Evolutionary conservation across 1,140 invertebrate genomes (phyloP).

Genomic region (Zaprionus nigranus): DNA sequence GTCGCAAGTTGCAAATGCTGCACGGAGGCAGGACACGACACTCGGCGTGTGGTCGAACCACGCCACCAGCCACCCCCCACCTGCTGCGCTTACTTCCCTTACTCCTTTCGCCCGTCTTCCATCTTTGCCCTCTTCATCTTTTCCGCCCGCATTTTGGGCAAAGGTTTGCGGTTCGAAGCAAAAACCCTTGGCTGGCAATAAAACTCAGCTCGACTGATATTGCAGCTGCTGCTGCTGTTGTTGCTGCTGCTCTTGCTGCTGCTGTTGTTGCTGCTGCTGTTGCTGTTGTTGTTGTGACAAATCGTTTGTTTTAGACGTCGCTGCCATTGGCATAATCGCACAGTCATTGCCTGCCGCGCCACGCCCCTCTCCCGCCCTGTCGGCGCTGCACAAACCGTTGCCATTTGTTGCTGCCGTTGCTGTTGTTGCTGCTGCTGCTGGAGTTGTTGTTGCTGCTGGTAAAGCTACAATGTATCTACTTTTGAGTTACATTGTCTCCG

Average conservation of each 20-base stretch:
- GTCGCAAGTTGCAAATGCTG: slow-evolving; percentile 18
- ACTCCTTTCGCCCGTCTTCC: not conserved
- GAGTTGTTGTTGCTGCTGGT: slow-evolving; percentile 23
- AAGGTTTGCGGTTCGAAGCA: slow-evolving; percentile 70
- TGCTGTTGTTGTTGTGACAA: slow-evolving; percentile 69
- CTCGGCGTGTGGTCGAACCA: not conserved
- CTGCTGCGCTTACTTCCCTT: not conserved
- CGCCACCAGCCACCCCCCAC: not conserved
- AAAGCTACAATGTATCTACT: slow-evolving; percentile 68
- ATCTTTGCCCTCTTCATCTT: not conserved
- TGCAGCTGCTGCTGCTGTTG: slow-evolving; percentile 14
- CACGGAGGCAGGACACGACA: not conserved
- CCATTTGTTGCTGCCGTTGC: slow-evolving; percentile 6
- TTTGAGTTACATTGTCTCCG: slow-evolving; percentile 77
- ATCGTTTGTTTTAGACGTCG: slow-evolving; percentile 77
- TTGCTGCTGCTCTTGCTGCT: slow-evolving; percentile 6
- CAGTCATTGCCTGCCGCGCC: slow-evolving; percentile 68
- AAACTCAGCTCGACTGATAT: slow-evolving; percentile 53
- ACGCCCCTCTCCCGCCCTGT: not conserved
- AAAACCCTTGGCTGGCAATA: slow-evolving; percentile 60
- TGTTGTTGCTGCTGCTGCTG: not conserved
- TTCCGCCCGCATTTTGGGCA: slow-evolving; percentile 42
- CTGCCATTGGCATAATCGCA: slow-evolving; percentile 78
- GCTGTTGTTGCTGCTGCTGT: slow-evolving; percentile 23
- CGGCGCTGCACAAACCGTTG: slow-evolving; percentile 49